Conservation (phyloP, 2,113 vertebrate genomes). For the Trogon surrucura region DNA sequence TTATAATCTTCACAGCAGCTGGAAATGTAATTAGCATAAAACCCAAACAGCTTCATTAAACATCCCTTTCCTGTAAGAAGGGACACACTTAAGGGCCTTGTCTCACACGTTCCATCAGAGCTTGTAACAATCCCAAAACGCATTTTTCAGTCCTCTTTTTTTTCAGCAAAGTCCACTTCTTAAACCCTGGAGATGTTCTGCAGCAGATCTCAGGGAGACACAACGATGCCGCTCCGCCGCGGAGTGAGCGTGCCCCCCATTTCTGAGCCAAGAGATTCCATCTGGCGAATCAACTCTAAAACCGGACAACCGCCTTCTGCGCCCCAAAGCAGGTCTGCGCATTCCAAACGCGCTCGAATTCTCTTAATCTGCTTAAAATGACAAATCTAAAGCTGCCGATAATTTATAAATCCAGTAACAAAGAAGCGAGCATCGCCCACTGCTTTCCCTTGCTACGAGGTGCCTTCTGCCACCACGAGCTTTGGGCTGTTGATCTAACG, state of each 20-base stretch:
- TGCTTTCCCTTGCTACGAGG: background rate
- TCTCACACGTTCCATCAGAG: background rate
- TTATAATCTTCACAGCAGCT: constrained; percentile 60
- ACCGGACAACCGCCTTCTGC: background rate
- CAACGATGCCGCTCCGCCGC: background rate
- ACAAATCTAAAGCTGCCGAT: background rate
- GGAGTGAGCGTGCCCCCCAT: background rate
- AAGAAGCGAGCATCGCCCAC: background rate
- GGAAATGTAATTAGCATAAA: constrained; percentile 67
- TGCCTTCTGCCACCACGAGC: background rate
- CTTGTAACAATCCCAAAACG: background rate
- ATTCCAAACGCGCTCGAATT: background rate
- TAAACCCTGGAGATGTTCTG: background rate
- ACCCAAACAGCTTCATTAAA: constrained; percentile 31
- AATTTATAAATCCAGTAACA: background rate
- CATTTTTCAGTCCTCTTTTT: background rate
- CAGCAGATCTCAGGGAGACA: constrained; percentile 3
- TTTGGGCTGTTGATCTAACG: background rate
- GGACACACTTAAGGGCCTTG: background rate
- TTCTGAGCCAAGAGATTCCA: constrained; percentile 15
- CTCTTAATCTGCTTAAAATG: constrained; percentile 21
- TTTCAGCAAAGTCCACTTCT: background rate
- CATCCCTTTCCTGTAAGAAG: constrained; percentile 10
- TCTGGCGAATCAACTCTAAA: constrained; percentile 32
- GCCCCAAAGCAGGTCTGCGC: background rate